phyloP scores from a whole-genome alignment of 2,888 invertebrate species.

The Cryptus armator region DNA sequence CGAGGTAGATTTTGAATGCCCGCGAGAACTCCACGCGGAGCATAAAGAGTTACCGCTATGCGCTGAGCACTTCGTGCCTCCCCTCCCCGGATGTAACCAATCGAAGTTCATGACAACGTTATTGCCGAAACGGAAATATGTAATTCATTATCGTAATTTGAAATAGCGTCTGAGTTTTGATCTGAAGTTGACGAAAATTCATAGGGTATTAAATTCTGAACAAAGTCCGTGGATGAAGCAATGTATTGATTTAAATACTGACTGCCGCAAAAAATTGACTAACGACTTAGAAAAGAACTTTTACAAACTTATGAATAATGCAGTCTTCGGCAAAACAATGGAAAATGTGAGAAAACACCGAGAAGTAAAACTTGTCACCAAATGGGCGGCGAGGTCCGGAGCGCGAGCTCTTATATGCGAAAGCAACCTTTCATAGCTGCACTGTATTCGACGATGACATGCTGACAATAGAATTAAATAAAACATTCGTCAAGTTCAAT shows the following conservation, averaged over 20 bases:
- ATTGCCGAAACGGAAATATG: conserved; percentile 71
- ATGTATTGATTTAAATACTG: conserved; percentile 75
- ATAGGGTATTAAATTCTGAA: conserved; percentile 76
- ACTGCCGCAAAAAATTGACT: conserved; percentile 76
- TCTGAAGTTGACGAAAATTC: conserved; percentile 73
- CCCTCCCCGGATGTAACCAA: conserved; percentile 38
- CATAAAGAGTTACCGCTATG: no score
- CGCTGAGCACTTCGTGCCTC: no score
- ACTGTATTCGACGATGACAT: conserved; percentile 79
- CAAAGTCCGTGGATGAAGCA: conserved; percentile 79
- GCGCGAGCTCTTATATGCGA: conserved; percentile 75
- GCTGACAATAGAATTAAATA: conserved; percentile 76
- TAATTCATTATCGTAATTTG: no score
- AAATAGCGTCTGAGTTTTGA: conserved; percentile 74
- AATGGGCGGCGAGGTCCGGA: conserved; percentile 75
- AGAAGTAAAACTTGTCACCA: conserved; percentile 76
- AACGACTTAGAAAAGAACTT: conserved; percentile 80
- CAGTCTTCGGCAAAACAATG: conserved; percentile 78
- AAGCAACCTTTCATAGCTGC: conserved; percentile 76
- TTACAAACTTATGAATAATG: no score
- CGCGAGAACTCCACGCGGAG: no score
- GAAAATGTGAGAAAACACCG: conserved; percentile 76
- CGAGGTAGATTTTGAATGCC: no score
- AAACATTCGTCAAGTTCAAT: conserved; percentile 48
- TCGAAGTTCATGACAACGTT: conserved; percentile 39